Evolutionary conservation across 2,888 invertebrate species (phyloP).

Genomic region (Steinernema hermaphroditum): DNA sequence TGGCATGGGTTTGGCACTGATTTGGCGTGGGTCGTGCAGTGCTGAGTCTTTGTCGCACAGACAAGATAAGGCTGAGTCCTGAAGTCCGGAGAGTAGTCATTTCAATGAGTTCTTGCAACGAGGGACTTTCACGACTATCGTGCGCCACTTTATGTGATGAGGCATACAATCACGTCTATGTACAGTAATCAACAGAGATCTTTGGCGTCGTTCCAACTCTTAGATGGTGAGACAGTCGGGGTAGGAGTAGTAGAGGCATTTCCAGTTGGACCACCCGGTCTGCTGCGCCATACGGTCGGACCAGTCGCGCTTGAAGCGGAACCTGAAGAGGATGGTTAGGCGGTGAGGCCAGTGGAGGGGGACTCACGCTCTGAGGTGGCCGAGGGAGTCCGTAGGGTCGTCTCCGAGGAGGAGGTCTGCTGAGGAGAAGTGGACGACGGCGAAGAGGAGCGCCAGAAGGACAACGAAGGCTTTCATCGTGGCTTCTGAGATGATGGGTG

Average conservation of each 20-base stretch:
- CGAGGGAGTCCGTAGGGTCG: neutral
- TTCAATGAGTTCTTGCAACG: too few species aligned
- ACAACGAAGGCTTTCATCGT: neutral
- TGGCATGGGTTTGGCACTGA: too few species aligned
- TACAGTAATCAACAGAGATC: neutral
- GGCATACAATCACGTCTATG: too few species aligned
- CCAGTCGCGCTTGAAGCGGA: slow-evolving; percentile 6
- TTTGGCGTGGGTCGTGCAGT: too few species aligned
- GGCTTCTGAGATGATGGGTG: neutral
- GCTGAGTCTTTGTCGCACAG: too few species aligned
- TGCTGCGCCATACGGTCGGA: slow-evolving; percentile 3
- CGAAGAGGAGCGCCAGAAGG: neutral
- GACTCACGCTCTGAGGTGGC: slow-evolving; percentile 7
- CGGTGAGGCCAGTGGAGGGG: neutral
- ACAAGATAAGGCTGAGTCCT: too few species aligned
- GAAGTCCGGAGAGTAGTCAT: too few species aligned
- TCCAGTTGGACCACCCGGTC: slow-evolving; percentile 13
- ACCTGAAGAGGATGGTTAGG: neutral
- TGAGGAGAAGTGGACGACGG: neutral
- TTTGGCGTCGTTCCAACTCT: neutral
- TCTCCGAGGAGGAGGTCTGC: neutral
- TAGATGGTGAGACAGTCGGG: slow-evolving; percentile 2
- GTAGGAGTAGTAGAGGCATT: slow-evolving; percentile 18
- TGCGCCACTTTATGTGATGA: too few species aligned
- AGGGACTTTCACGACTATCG: too few species aligned